Evolutionary conservation across 2,888 invertebrate genomes (phyloP).

Genomic region (Anthrax anthrax): DNA sequence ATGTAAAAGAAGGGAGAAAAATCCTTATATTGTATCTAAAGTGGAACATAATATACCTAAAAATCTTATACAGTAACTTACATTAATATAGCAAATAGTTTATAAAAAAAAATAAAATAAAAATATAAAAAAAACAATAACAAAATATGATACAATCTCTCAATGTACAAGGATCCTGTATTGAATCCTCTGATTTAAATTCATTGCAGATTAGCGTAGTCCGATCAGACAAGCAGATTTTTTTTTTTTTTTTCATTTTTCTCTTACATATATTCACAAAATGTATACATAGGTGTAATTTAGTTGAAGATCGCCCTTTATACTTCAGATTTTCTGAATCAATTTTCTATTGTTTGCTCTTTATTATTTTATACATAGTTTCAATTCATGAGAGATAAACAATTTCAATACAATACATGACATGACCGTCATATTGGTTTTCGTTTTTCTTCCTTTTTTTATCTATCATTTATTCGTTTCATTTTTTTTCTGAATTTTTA

Average conservation of each 20-base stretch:
- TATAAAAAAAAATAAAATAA: neutral
- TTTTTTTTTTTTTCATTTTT: neutral
- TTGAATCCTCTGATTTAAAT: conserved; percentile 9
- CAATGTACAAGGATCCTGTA: neutral
- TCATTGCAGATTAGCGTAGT: conserved; percentile 14
- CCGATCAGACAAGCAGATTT: conserved; percentile 13
- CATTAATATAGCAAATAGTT: neutral
- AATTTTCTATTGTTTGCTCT: neutral
- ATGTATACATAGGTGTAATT: neutral
- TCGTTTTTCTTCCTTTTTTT: too few species aligned
- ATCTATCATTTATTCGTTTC: neutral
- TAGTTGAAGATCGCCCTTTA: neutral
- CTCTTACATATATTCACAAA: too few species aligned
- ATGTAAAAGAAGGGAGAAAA: neutral
- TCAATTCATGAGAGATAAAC: neutral
- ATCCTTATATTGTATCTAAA: neutral
- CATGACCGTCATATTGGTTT: neutral
- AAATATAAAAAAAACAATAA: neutral
- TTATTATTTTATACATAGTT: neutral
- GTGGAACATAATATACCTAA: too few species aligned
- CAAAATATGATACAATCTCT: neutral
- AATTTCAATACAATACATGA: neutral
- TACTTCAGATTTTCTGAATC: neutral
- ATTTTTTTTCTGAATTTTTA: neutral
- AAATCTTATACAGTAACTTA: neutral